Evolutionary conservation across 2,888 invertebrate species (phyloP), one percentile per base, ranked within the genome.

Genomic region (Trichopoda pennipes): DNA sequence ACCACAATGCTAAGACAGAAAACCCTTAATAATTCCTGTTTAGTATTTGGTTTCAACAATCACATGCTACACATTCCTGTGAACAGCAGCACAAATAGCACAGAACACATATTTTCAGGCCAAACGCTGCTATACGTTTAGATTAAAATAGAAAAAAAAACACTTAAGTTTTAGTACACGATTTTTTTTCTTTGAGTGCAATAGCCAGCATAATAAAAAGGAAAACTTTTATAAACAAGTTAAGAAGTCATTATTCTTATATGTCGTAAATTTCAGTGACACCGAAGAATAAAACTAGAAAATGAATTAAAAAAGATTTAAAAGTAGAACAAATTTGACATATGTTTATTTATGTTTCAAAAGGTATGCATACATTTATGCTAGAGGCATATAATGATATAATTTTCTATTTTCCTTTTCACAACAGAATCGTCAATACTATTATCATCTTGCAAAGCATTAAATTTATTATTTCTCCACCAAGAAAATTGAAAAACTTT

Each of bases 191-290:
- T 32, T 61, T 44, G 28, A 9, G 47, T 49, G 19, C 3, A 38
- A 23, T n/a, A 23, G 23, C 42, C 14, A 8, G 42, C 44, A 47
- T 60, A 28, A 60, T 61, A 53, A 58, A 58, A 75, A 53, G 49
- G 19, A 73, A 63, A 76, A 66, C 38, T 66, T 60, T 2, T 55
- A 44, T 87, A 85, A 87, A 86, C 86, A 88, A 88, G 86, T 88
- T 88, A 88, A 87, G 88, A 88, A 89, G 87, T 88, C 86, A 88
- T 88, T 89, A 88, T 86, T 87, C 86, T 84, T 86, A 88, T 85
- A 88, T 86, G 87, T 73, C 69, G 77, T 81, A 58, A 42, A 68
- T 72, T 81, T 53, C 83, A 77, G 66, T 84, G 81, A 84, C 84
- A 84, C 38, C 70, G 35, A 80, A 32, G 9, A 44, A 55, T 10